A percentile compares a stretch with the other conserved stretches of the same genome.
phyloP scores from a whole-genome alignment of 2,797 vertebrate species.

The Cottoperca gobio region DNA sequence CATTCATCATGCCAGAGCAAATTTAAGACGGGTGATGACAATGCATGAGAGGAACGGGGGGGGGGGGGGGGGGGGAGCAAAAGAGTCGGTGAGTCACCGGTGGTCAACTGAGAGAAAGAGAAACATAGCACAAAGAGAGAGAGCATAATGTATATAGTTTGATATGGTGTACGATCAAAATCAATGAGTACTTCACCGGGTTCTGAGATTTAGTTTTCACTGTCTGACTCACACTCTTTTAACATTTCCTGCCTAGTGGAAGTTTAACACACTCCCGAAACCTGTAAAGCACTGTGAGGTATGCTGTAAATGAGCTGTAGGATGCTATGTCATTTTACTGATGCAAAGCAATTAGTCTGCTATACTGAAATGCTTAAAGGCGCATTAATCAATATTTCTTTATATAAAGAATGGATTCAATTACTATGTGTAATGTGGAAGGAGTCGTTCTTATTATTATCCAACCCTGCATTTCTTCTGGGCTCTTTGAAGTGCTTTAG shows the following conservation, averaged over 20 bases:
- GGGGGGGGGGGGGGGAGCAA: constrained; percentile 40
- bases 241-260: not conserved
- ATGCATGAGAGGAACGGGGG: constrained; percentile 43
- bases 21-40: constrained; percentile 73
- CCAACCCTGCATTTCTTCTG: not conserved
- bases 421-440: not conserved
- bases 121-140: not conserved
- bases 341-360: not conserved
- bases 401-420: not conserved
- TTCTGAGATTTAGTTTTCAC: constrained; percentile 12
- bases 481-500: not conserved
- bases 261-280: not conserved
- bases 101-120: constrained; percentile 24
- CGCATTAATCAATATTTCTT: not conserved
- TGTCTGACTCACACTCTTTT: constrained; percentile 13
- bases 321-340: not conserved
- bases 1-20: constrained; percentile 69
- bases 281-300: not conserved
- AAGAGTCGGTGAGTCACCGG: constrained; percentile 49
- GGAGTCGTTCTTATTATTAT: not conserved
- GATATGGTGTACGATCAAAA: constrained; percentile 15
- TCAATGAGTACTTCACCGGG: constrained; percentile 10
- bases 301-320: not conserved
- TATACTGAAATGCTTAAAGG: not conserved
- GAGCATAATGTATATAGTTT: not conserved